A percentile compares a stretch with the other conserved stretches of the same genome.
Conservation (phyloP, 2,888 invertebrate genomes). For the Amblyjoppa proteus region DNA sequence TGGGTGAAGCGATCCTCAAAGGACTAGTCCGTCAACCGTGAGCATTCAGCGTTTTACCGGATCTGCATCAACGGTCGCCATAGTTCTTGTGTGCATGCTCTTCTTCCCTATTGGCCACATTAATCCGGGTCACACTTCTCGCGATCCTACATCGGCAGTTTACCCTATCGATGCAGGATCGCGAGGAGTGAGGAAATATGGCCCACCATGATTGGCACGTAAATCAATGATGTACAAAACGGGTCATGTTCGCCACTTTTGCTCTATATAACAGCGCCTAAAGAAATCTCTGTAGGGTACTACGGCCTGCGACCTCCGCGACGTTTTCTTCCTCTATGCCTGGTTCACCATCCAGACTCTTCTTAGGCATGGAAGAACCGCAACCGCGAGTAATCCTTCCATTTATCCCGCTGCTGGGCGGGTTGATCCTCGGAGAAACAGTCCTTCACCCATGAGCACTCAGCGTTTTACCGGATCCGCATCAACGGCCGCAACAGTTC, state of each 20-base stretch:
- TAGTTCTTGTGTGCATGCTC: conserved; percentile 3
- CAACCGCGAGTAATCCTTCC: conserved; percentile 49
- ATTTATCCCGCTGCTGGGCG: conserved; percentile 37
- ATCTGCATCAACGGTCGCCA: conserved; percentile 19
- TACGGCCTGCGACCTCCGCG: neutral
- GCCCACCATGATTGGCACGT: too few relatives aligned
- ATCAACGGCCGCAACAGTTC: conserved; percentile 29
- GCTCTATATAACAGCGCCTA: neutral
- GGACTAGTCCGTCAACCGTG: neutral
- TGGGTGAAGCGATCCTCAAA: neutral
- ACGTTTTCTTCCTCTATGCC: neutral
- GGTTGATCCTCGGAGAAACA: conserved; percentile 1
- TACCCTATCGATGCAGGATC: too few relatives aligned
- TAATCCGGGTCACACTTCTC: conserved; percentile 35
- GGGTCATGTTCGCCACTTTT: neutral
- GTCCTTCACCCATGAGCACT: conserved; percentile 23
- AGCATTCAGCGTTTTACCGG: conserved; percentile 30
- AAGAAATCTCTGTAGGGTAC: neutral
- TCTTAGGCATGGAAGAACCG: conserved; percentile 13
- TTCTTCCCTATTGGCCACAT: conserved; percentile 26
- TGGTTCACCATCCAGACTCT: conserved; percentile 9
- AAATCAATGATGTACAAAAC: too few relatives aligned
- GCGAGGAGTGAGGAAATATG: too few relatives aligned
- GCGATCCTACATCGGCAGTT: neutral
- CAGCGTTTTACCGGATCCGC: conserved; percentile 14